These are phyloP conservation scores for Brachymystax lenok DNA, from an alignment of 2,797 vertebrate genomes.

Conservation along the genomic window DNA sequence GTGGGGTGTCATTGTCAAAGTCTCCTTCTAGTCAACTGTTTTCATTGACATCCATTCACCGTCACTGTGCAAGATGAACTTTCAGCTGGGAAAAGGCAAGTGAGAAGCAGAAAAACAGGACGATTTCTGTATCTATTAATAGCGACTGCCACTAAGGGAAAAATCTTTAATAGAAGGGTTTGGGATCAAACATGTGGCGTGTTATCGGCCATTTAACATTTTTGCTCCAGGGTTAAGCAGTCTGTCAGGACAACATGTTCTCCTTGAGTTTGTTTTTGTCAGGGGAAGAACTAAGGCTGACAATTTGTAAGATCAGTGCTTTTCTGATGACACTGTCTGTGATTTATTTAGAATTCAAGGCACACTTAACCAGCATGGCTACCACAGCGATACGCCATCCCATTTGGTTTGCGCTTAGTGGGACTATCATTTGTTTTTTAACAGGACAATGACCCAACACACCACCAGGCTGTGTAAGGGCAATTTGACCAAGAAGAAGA, in stretches of 20 bases:
- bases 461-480: no score
- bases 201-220: slow-evolving; percentile 42
- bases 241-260: slow-evolving; percentile 34
- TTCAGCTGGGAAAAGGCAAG: slow-evolving; percentile 19
- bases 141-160: slow-evolving; percentile 35
- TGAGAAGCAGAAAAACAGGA: slow-evolving; percentile 13
- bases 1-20: neutral
- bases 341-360: no score
- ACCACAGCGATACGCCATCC: no score
- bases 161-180: slow-evolving; percentile 53
- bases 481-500: no score
- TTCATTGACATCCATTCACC: slow-evolving; percentile 9
- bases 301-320: no score
- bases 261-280: slow-evolving; percentile 52
- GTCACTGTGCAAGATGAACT: neutral
- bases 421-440: no score
- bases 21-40: neutral
- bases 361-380: no score
- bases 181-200: slow-evolving; percentile 51
- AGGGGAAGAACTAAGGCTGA: slow-evolving; percentile 29
- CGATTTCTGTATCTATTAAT: slow-evolving; percentile 16
- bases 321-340: no score
- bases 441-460: no score
- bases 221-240: slow-evolving; percentile 19
- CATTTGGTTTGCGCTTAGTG: no score